Percentiles rank a stretch among this genome's conserved stretches.
Evolutionary conservation across 2,113 vertebrate genomes (phyloP).

Genomic region (Talpa occidentalis): DNA sequence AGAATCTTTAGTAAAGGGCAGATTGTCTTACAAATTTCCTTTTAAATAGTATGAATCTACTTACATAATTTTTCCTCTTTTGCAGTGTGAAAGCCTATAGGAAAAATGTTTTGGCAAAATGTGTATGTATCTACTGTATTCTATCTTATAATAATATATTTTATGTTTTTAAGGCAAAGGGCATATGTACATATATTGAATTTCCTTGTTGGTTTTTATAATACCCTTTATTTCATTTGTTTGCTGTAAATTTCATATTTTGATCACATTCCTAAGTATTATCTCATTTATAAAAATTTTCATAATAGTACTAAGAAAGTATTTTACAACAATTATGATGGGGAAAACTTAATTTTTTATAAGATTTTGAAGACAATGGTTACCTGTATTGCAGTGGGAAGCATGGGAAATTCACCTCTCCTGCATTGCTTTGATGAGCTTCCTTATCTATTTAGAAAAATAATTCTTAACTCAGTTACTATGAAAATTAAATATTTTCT

Average conservation of each 20-base stretch:
- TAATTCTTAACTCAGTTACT: not conserved
- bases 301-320: not conserved
- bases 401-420: not conserved
- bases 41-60: not conserved
- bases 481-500: conserved; percentile 2
- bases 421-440: not conserved
- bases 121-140: conserved; percentile 89
- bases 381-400: not conserved
- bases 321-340: not conserved
- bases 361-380: conserved; percentile 27
- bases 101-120: conserved; percentile 98
- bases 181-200: not conserved
- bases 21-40: not conserved
- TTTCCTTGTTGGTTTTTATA: conserved; percentile 29
- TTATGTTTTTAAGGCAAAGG: conserved; percentile 42
- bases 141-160: not conserved
- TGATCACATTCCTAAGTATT: not conserved
- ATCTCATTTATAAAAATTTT: conserved; percentile 20
- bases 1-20: conserved; percentile 39
- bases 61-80: conserved; percentile 76
- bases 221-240: not conserved
- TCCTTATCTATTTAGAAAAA: not conserved
- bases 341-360: not conserved
- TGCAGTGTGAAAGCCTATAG: conserved; percentile 95
- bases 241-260: conserved; percentile 47